Percentiles rank a stretch among this genome's conserved stretches.
Evolutionary conservation across 2,797 vertebrate genomes (phyloP).

Genomic region (Carapus acus): DNA sequence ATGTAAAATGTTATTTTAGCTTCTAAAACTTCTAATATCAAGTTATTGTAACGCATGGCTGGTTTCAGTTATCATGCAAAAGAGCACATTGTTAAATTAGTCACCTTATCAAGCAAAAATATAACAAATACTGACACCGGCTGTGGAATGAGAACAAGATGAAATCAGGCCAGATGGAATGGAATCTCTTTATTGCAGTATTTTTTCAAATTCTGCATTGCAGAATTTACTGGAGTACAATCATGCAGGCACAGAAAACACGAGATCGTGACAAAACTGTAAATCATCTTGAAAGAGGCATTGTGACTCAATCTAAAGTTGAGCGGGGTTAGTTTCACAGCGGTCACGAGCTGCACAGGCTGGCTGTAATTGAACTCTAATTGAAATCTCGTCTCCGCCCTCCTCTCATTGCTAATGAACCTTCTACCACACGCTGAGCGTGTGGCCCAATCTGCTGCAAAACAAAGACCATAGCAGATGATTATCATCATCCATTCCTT

Average conservation of each 20-base stretch:
- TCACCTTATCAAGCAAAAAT: background rate
- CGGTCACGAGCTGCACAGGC: slow-evolving; percentile 1
- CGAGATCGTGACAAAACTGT: background rate
- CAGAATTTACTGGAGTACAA: background rate
- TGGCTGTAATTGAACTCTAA: slow-evolving; percentile 39
- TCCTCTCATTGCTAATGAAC: slow-evolving; percentile 14
- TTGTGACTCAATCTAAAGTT: slow-evolving; percentile 9
- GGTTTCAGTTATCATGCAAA: no score
- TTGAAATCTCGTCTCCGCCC: slow-evolving; percentile 19
- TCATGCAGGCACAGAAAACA: background rate
- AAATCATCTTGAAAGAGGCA: background rate
- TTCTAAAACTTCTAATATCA: no score
- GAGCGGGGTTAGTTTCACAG: slow-evolving; percentile 3
- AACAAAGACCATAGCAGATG: slow-evolving; percentile 19
- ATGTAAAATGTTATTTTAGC: no score
- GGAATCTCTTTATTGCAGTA: no score
- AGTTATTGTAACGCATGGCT: no score
- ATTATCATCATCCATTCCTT: slow-evolving; percentile 12
- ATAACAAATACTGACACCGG: background rate
- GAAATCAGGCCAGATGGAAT: no score
- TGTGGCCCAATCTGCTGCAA: slow-evolving; percentile 7
- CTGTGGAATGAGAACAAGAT: background rate
- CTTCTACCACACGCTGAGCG: slow-evolving; percentile 4
- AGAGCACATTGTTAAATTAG: background rate
- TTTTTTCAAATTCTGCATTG: background rate